Evolutionary conservation across 2,113 vertebrate species (phyloP), one percentile per base, ranked within the genome.

Genomic region (Sarotherodon lohbergeri): DNA sequence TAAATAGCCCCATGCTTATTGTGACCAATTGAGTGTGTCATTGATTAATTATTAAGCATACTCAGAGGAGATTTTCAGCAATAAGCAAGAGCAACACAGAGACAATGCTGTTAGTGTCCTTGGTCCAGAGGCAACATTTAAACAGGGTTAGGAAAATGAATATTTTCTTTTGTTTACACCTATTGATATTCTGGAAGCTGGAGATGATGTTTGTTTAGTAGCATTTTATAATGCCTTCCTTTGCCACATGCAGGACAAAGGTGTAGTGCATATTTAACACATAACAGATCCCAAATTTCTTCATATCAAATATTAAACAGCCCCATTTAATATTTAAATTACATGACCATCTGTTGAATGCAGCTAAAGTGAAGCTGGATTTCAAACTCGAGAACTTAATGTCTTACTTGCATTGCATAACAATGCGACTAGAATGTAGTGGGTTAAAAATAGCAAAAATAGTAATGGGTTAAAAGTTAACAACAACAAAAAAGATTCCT

Each of bases 1-100:
- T 93, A 90, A 92, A 90, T 80, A 87, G 88, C 43, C 57, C 80
- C 43, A 24, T 63, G 61, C 85, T 88, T 83, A 91, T 86, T 92
- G 91, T 82, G 83, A 90, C 91, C 90, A 93, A 91, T 89, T 92
- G 93, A 93, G 92, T 92, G 93, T 90, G 90, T 89, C 91, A 91
- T 91, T 91, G 90, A 95, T 93, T 88, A 86, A 92, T 94, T 92
- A 92, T 90, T 81, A 86, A 80, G 54, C 66, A 76, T 54, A 81
- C 80, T 86, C 87, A 50, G 83, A 93, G 88, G 81, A 90, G 55
- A 85, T 54, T 24, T 39, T 81, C 59, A 24, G 59, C 73, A 61
- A 61, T 32, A 56, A 81, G 34, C 3, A 39, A 55, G 9, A 63
- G 80, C 71, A 59, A 63, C 82, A 71, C 32, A 39, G 78, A 82